Evolutionary conservation across 2,888 invertebrate species (phyloP).

Genomic region (Onthophagus sagittarius): DNA sequence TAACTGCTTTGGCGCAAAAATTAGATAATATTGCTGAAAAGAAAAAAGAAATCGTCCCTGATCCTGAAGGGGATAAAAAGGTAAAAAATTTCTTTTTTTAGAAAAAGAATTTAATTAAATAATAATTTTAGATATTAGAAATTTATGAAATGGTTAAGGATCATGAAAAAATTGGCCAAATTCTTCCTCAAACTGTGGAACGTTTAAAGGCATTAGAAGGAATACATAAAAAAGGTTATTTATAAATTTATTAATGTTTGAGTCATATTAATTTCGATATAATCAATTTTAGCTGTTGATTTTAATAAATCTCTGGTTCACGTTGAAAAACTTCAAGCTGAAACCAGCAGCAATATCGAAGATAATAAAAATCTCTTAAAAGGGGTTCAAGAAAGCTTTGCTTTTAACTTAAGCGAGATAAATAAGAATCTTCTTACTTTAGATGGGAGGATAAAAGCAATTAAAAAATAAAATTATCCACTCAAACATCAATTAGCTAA

Average conservation of each 20-base stretch:
- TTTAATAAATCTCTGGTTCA: conserved; percentile 82
- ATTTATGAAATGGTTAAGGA: conserved; percentile 85
- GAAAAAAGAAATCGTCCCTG: conserved; percentile 56
- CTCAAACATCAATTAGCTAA: background rate
- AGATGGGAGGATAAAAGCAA: conserved; percentile 66
- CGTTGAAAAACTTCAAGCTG: conserved; percentile 71
- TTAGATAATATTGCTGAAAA: conserved; percentile 67
- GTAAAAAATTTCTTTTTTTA: conserved; percentile 33
- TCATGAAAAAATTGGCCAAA: conserved; percentile 75
- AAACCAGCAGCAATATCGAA: conserved; percentile 67
- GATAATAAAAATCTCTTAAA: conserved; percentile 74
- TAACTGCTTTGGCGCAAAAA: conserved; percentile 70
- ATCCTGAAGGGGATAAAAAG: conserved; percentile 54
- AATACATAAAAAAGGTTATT: conserved; percentile 82
- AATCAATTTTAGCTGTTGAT: conserved; percentile 68
- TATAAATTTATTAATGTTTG: conserved; percentile 10
- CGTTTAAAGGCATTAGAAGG: conserved; percentile 82
- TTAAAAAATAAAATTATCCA: conserved; percentile 48
- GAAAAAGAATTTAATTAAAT: background rate
- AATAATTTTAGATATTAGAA: conserved; percentile 64
- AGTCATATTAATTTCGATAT: conserved; percentile 11
- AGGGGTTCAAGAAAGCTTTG: conserved; percentile 77
- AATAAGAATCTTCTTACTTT: conserved; percentile 71
- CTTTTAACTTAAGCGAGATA: conserved; percentile 72
- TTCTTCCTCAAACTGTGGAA: conserved; percentile 75